A percentile compares a stretch with the other conserved stretches of the same genome.
Evolutionary conservation across 2,113 vertebrate species (phyloP).

Genomic region (Amphiprion percula): DNA sequence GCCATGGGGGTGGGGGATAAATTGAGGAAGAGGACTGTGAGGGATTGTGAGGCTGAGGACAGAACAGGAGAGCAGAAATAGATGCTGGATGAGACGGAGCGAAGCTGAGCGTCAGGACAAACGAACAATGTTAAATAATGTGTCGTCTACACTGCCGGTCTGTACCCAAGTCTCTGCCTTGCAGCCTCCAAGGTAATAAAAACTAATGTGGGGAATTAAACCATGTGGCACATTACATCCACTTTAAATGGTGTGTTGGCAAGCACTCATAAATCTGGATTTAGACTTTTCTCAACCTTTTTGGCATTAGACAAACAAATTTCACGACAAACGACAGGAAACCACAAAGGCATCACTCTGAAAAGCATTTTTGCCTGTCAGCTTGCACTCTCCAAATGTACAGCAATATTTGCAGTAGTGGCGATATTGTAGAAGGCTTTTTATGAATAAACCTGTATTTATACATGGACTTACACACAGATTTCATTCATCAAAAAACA

Average conservation of each 20-base stretch:
- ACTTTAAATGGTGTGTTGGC: not conserved
- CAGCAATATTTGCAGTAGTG: too few species aligned
- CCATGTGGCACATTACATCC: not conserved
- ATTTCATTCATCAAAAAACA: too few species aligned
- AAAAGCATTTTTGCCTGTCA: too few species aligned
- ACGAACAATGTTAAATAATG: not conserved
- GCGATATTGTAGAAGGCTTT: too few species aligned
- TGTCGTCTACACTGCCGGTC: not conserved
- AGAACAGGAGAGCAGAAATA: not conserved
- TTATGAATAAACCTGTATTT: too few species aligned
- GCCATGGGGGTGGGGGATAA: constrained; percentile 9
- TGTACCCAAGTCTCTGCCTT: not conserved
- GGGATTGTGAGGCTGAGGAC: constrained; percentile 19
- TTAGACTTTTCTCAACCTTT: not conserved
- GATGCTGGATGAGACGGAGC: not conserved
- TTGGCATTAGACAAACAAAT: not conserved
- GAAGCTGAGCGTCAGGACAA: not conserved
- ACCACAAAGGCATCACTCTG: not conserved
- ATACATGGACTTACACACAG: too few species aligned
- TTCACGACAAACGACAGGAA: not conserved
- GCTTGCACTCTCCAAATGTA: too few species aligned
- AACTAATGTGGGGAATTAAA: constrained; percentile 14
- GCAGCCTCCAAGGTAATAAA: not conserved
- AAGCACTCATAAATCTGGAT: not conserved
- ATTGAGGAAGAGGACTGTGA: constrained; percentile 27